phyloP scores from a whole-genome alignment of 2,113 vertebrate genomes.

The Sakesphorus luctuosus region DNA sequence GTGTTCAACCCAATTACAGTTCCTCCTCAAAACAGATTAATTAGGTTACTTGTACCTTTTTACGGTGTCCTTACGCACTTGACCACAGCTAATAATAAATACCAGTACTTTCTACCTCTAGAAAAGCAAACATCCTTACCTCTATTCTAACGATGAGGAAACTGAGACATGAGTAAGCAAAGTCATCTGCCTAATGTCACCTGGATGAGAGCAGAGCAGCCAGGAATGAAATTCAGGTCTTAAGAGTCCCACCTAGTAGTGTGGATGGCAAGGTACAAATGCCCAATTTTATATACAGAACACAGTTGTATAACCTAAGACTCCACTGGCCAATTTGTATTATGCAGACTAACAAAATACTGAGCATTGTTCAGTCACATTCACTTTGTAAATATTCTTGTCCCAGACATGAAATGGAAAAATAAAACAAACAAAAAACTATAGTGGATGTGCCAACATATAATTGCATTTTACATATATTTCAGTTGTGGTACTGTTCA shows the following conservation, averaged over 20 bases:
- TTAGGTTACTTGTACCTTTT: constrained; percentile 65
- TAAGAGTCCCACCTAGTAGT: not conserved
- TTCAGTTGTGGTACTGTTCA: not conserved
- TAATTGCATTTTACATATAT: not conserved
- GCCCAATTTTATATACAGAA: not conserved
- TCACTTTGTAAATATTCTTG: not conserved
- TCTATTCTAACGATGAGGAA: not conserved
- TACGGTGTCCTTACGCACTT: constrained; percentile 44
- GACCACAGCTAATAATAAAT: constrained; percentile 64
- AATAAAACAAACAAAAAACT: not conserved
- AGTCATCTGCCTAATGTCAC: constrained; percentile 47
- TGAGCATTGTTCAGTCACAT: not conserved
- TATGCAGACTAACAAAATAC: not conserved
- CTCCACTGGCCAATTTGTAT: not conserved
- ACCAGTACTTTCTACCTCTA: not conserved
- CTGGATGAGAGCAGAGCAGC: not conserved
- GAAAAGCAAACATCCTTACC: constrained; percentile 6
- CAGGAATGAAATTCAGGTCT: not conserved
- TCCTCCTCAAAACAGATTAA: constrained; percentile 55
- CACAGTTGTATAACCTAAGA: not conserved
- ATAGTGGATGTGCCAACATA: not conserved
- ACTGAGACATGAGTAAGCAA: constrained; percentile 13
- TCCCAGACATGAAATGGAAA: not conserved
- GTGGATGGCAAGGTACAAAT: not conserved
- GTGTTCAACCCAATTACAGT: constrained; percentile 52